Evolutionary conservation across 2,113 vertebrate species (phyloP).

Genomic region (Zootoca vivipara): DNA sequence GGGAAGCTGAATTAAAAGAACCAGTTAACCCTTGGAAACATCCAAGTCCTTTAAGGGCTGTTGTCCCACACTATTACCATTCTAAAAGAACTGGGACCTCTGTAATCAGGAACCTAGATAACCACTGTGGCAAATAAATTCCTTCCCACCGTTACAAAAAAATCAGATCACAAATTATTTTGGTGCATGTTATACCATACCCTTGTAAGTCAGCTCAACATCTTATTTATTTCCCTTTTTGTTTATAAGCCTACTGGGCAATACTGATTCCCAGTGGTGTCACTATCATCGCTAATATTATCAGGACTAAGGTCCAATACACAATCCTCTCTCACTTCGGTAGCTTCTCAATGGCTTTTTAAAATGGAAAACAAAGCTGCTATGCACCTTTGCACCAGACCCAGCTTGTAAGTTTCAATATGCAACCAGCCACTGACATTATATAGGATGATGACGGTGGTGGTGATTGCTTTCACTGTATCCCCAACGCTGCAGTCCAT

Average conservation of each 20-base stretch:
- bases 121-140: conserved; percentile 21
- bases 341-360: conserved; percentile 37
- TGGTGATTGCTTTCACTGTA: background rate
- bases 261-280: conserved; percentile 37
- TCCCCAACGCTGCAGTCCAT: conserved; percentile 33
- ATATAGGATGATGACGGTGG: too few relatives aligned
- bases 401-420: conserved; percentile 37
- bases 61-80: background rate
- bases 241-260: accelerated
- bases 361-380: conserved; percentile 8
- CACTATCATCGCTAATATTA: conserved; percentile 25
- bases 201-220: background rate
- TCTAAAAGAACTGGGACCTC: conserved; percentile 27
- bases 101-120: background rate
- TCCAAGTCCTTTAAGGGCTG: background rate
- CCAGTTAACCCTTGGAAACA: conserved; percentile 33
- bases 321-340: background rate
- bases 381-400: conserved; percentile 18
- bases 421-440: background rate
- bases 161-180: background rate
- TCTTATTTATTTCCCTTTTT: background rate
- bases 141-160: background rate
- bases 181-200: background rate
- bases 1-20: conserved; percentile 40
- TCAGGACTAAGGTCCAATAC: conserved; percentile 4